Percentiles rank a stretch among this genome's conserved stretches.
These are phyloP conservation scores for Vulpes vulpes DNA, from an alignment of 2,113 vertebrate genomes.

Conservation along the genomic window DNA sequence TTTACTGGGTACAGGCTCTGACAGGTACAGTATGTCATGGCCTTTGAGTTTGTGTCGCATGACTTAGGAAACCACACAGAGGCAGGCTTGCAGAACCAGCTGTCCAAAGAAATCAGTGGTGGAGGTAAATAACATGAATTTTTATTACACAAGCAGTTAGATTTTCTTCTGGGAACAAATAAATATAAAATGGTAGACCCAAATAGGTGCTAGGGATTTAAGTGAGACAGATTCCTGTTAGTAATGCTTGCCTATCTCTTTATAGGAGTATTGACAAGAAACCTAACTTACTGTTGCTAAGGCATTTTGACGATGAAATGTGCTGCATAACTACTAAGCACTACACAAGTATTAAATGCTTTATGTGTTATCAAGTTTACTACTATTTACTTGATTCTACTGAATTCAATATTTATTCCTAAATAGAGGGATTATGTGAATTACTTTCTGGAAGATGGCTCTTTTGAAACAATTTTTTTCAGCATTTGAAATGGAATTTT, in stretches of 20 bases:
- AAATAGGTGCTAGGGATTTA: background rate
- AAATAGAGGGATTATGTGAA: background rate
- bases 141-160: slow-evolving; percentile 20
- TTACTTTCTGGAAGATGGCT: slow-evolving; percentile 19
- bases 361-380: background rate
- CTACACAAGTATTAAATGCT: background rate
- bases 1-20: background rate
- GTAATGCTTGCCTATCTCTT: background rate
- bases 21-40: background rate
- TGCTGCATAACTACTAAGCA: background rate
- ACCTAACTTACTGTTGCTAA: background rate
- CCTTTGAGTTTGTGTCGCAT: background rate
- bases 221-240: slow-evolving; percentile 9
- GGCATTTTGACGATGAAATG: slow-evolving; percentile 24
- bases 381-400: background rate
- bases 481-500: slow-evolving; percentile 12
- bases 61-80: background rate
- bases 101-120: background rate
- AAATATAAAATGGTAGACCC: slow-evolving; percentile 36
- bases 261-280: background rate
- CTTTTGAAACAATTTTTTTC: slow-evolving; percentile 28
- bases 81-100: background rate
- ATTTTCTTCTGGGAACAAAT: slow-evolving; percentile 20
- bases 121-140: background rate
- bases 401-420: background rate